Percentiles rank a stretch among this genome's conserved stretches.
Conservation (phyloP, 1,140 invertebrate species). For the Philopotamus ludificatus region DNA sequence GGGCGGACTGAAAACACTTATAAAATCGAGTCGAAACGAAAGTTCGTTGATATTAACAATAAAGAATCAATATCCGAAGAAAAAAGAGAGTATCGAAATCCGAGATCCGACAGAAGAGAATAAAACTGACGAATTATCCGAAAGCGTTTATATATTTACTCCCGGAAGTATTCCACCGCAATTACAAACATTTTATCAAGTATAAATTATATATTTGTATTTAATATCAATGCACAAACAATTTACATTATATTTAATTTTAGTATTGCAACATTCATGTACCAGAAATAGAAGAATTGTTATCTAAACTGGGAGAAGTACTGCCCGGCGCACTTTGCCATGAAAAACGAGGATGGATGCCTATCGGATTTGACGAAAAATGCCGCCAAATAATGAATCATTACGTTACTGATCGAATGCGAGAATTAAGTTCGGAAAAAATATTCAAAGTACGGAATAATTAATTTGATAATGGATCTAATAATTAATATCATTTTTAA, state of each 20-base stretch:
- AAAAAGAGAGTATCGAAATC: too few relatives aligned
- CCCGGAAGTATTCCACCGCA: not conserved
- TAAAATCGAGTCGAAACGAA: too few relatives aligned
- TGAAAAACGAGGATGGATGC: conserved; percentile 74
- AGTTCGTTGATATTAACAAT: conserved; percentile 3
- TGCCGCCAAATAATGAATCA: conserved; percentile 68
- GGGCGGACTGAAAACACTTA: conserved; percentile 41
- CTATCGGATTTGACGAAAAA: conserved; percentile 64
- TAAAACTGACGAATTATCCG: not conserved
- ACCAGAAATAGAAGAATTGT: conserved; percentile 79
- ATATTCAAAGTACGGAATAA: too few relatives aligned
- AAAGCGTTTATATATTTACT: not conserved
- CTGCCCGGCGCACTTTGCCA: conserved; percentile 65
- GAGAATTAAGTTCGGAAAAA: not conserved
- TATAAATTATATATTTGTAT: conserved; percentile 10
- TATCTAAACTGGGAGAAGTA: conserved; percentile 66
- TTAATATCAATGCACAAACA: conserved; percentile 10
- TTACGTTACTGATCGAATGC: conserved; percentile 43
- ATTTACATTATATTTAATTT: conserved; percentile 40
- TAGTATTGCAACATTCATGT: conserved; percentile 83
- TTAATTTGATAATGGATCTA: too few relatives aligned
- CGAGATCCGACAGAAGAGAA: not conserved
- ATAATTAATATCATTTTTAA: too few relatives aligned
- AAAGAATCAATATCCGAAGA: not conserved
- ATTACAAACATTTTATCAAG: not conserved